phyloP scores from a whole-genome alignment of 2,113 vertebrate species.

The Malaclemys terrapin region DNA sequence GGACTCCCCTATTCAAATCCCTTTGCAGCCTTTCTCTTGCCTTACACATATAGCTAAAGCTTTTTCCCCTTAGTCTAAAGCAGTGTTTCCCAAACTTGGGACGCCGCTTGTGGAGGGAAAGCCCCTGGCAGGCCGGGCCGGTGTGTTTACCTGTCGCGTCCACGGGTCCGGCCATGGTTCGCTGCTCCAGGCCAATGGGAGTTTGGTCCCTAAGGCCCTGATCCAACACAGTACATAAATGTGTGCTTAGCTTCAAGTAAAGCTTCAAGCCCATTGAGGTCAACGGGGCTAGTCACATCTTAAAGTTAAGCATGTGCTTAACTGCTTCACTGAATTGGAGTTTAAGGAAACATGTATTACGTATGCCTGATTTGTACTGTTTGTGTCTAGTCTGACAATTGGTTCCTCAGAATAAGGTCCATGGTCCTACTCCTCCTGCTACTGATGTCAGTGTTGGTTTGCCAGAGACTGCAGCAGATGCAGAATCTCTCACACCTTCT shows the following conservation, averaged over 20 bases:
- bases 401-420: background rate
- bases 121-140: too few species aligned
- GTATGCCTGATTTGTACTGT: background rate
- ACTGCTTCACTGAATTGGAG: background rate
- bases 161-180: too few species aligned
- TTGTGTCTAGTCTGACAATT: fast-evolving
- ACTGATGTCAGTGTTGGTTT: fast-evolving
- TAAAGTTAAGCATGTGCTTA: background rate
- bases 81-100: too few species aligned
- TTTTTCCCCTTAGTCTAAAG: background rate
- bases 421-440: background rate
- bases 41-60: background rate
- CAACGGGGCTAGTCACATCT: background rate
- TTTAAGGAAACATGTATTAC: background rate
- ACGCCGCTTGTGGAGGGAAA: too few species aligned
- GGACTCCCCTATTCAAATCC: background rate
- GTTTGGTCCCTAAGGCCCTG: background rate
- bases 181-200: too few species aligned
- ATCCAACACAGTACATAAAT: background rate
- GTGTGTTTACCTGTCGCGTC: too few species aligned
- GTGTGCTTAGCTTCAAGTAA: background rate
- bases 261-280: background rate
- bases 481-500: background rate
- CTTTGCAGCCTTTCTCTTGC: background rate
- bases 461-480: background rate